phyloP scores from a whole-genome alignment of 2,113 vertebrate genomes.

The Anhinga rufa region DNA sequence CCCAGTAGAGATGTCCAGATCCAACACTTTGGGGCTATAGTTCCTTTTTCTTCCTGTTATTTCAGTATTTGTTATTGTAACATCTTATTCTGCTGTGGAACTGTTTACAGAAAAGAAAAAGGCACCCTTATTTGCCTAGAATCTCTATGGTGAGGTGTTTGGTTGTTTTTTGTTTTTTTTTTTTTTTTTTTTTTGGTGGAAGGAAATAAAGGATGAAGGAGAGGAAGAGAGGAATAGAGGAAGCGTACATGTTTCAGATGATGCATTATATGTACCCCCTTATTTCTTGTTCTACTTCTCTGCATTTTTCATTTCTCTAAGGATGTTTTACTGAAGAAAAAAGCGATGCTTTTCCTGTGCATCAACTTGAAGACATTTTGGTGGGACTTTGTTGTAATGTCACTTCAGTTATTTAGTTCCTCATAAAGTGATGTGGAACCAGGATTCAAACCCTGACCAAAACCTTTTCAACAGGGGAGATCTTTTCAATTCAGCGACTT shows the following conservation, averaged over 20 bases:
- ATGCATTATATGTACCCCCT: not conserved
- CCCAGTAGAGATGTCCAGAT: not conserved
- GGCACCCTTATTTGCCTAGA: not conserved
- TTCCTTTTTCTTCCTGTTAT: not conserved
- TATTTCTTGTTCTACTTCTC: not conserved
- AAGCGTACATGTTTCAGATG: not conserved
- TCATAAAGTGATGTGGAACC: not conserved
- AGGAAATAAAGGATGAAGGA: not conserved
- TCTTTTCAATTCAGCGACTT: not conserved
- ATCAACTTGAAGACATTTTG: not conserved
- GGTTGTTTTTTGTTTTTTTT: too few species aligned
- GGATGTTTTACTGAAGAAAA: not conserved
- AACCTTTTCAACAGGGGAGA: not conserved
- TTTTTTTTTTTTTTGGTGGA: not conserved
- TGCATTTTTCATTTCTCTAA: not conserved
- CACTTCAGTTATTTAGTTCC: not conserved
- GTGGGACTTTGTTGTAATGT: not conserved
- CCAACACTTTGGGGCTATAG: not conserved
- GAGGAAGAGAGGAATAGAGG: not conserved
- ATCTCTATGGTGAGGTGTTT: not conserved
- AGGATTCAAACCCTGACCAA: not conserved
- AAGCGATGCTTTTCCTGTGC: not conserved
- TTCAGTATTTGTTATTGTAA: not conserved
- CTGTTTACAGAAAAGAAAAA: not conserved
- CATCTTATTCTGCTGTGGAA: not conserved